These are phyloP conservation scores for Sciurus niger DNA, from an alignment of 2,113 vertebrate species.

Conservation along the genomic window DNA sequence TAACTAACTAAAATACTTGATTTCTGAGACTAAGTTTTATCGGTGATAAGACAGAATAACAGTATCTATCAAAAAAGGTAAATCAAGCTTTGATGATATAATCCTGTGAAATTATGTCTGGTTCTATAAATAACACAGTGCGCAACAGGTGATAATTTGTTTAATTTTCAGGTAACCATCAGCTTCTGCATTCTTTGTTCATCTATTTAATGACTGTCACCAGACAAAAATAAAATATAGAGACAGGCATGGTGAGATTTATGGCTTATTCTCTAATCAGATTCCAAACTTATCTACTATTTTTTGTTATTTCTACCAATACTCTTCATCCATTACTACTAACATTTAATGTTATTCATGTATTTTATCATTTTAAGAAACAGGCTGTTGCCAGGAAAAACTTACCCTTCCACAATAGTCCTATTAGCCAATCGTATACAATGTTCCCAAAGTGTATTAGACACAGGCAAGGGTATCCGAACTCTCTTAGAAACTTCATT, in stretches of 20 bases:
- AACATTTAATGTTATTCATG: not conserved
- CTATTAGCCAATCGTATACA: slow-evolving; percentile 98
- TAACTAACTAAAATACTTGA: too few relatives aligned
- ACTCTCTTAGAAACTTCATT: slow-evolving; percentile 96
- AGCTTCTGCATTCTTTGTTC: not conserved
- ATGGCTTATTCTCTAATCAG: not conserved
- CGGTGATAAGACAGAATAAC: not conserved
- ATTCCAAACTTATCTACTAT: not conserved
- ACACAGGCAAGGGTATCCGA: slow-evolving; percentile 96
- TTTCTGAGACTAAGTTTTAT: not conserved
- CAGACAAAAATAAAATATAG: not conserved
- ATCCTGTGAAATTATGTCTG: not conserved
- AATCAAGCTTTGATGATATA: not conserved
- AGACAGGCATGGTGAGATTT: not conserved
- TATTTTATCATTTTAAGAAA: slow-evolving; percentile 13
- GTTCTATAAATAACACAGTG: not conserved
- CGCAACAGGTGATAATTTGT: slow-evolving; percentile 3
- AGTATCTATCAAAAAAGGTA: not conserved
- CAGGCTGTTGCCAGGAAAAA: slow-evolving; percentile 48
- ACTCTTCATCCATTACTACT: not conserved
- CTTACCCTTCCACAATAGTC: slow-evolving; percentile 98
- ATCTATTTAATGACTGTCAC: not conserved
- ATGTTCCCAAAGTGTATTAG: slow-evolving; percentile 99
- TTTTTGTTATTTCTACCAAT: not conserved
- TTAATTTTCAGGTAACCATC: slow-evolving; percentile 42